Percentiles rank a stretch among this genome's conserved stretches.
phyloP scores from a whole-genome alignment of 2,888 invertebrate species.

The Drosophila trichaetosa region DNA sequence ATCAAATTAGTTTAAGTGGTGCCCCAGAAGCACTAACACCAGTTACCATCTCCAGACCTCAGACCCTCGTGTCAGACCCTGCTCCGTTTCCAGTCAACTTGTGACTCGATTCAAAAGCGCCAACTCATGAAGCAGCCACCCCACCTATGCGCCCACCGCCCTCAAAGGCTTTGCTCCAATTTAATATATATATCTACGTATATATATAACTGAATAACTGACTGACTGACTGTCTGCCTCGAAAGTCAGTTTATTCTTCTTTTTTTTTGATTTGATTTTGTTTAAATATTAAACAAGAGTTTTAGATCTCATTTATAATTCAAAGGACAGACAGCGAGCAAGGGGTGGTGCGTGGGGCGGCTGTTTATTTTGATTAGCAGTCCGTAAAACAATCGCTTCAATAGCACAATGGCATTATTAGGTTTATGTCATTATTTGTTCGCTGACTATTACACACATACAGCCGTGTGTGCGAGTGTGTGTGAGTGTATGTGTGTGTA shows the following conservation, averaged over 20 bases:
- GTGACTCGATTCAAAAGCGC: conserved; percentile 66
- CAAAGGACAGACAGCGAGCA: conserved; percentile 40
- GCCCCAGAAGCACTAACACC: conserved; percentile 50
- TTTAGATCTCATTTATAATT: conserved; percentile 78
- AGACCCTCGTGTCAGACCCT: conserved; percentile 3
- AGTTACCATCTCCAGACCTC: conserved; percentile 26
- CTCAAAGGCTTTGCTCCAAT: conserved; percentile 18
- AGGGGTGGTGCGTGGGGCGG: neutral
- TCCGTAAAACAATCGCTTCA: conserved; percentile 74
- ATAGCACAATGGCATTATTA: conserved; percentile 71
- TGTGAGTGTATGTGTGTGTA: neutral
- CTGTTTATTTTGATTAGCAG: conserved; percentile 75
- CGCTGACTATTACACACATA: conserved; percentile 43
- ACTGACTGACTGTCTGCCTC: conserved; percentile 3
- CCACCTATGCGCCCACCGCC: neutral
- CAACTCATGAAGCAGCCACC: conserved; percentile 45
- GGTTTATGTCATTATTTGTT: conserved; percentile 73
- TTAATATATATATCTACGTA: conserved; percentile 12
- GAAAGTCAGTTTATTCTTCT: conserved; percentile 39
- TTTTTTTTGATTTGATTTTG: conserved; percentile 74
- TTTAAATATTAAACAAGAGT: conserved; percentile 79
- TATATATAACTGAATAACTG: conserved; percentile 4
- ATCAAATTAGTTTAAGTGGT: conserved; percentile 79
- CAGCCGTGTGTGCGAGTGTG: neutral
- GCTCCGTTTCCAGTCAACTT: conserved; percentile 31